phyloP scores from a whole-genome alignment of 2,888 invertebrate species.

The Alentia gelatinosa region DNA sequence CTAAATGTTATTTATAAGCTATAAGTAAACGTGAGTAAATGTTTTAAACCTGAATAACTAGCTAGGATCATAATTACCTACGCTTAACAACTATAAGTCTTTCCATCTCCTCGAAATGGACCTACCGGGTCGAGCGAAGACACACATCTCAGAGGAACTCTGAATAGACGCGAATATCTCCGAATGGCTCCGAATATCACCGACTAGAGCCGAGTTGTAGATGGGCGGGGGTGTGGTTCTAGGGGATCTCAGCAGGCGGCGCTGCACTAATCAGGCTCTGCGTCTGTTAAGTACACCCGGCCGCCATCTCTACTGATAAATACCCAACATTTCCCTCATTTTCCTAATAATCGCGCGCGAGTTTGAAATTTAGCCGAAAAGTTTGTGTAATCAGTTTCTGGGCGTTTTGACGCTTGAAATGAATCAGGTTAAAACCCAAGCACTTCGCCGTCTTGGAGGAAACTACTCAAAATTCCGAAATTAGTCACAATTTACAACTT shows the following conservation, averaged over 20 bases:
- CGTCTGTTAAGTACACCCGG: conserved; percentile 32
- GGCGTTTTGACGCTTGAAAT: conserved; percentile 48
- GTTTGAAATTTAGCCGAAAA: conserved; percentile 54
- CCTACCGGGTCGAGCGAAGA: no score
- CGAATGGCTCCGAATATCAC: background rate
- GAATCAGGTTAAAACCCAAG: conserved; percentile 41
- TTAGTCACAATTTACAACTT: conserved; percentile 54
- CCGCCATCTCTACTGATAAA: conserved; percentile 15
- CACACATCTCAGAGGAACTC: no score
- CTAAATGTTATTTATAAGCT: no score
- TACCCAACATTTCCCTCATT: conserved; percentile 19
- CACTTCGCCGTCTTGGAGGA: conserved; percentile 48
- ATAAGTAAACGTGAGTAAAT: no score
- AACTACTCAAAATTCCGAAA: conserved; percentile 54
- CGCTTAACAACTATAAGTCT: no score
- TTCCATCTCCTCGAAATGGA: no score
- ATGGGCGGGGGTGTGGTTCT: background rate
- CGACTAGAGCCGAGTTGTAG: background rate
- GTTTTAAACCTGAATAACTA: no score
- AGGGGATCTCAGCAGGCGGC: background rate
- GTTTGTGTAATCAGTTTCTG: conserved; percentile 50
- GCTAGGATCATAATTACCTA: no score
- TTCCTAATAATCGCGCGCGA: conserved; percentile 39
- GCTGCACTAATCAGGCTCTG: background rate
- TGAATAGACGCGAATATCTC: background rate